Base-by-base conservation (phyloP, 2,888 invertebrate genomes). In the Plutella xylostella region DNA sequence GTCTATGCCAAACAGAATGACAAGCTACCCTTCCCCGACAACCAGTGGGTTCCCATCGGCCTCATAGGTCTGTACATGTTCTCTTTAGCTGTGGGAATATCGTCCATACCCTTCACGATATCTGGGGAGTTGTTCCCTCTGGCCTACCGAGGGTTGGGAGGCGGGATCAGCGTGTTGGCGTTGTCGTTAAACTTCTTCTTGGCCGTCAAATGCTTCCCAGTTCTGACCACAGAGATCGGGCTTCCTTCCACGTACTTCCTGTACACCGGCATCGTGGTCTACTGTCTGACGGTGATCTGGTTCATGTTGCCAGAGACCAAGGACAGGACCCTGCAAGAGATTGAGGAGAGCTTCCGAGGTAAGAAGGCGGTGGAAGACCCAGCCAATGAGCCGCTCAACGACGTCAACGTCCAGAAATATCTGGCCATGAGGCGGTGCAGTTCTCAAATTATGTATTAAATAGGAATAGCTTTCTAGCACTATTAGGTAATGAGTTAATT, bases 31-130 rank as follows among this genome's bases (percentile, higher is more conserved):
- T 68, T 59, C 22, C n/a, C n/a, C n/a, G 69, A 75, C n/a, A 65
- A 62, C 18, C 75, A 79, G 43, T 85, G 83, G 80, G 56, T 85
- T 11, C 80, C 86, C 1, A 64, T 87, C 58, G 51, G 73, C 49
- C 61, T 86, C 53, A 68, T 88, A 50, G 66, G 87, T 46, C 50
- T 76, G 1, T 89, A 89, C 54, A 87, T 88, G 61, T 78, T 84
- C 9, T 86, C 87, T 18, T 68, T 88, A 39, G 82, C 86, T 9
- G 71, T 88, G 7, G 90, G 91, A 1, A 75, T 89, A 47, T 80
- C 88, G 4, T 89, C 90, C 0, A 70, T 92, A 50, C 91, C 92
- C 0, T 92, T 91, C 76, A 86, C 90, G 12, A 82, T 92, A 68
- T 87, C 89, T 43, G 90, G 91, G 0, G 92, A 92, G 63, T 80